phyloP scores from a whole-genome alignment of 2,113 vertebrate genomes.

The Hyla sarda region DNA sequence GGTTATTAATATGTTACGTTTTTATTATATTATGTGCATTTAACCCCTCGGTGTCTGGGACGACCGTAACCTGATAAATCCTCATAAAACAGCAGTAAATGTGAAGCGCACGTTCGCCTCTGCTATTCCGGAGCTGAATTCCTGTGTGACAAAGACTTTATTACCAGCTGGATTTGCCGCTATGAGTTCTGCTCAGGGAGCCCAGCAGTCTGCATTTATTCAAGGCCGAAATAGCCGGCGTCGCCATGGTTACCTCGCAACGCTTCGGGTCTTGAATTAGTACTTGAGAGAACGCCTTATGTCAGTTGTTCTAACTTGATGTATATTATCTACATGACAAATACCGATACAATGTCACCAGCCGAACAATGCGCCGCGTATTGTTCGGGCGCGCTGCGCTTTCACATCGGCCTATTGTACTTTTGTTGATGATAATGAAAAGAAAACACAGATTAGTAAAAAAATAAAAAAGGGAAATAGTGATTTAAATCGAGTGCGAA shows the following conservation, averaged over 20 bases:
- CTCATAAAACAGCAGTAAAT: not conserved
- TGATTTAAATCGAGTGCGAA: not conserved
- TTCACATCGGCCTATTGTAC: not conserved
- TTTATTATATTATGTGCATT: not conserved
- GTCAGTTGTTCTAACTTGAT: constrained; percentile 24
- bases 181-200: not conserved
- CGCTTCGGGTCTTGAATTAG: constrained; percentile 47
- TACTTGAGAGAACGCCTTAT: constrained; percentile 39
- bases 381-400: not conserved
- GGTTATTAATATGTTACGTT: not conserved
- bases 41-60: not conserved
- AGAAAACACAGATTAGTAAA: constrained; percentile 29
- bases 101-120: not conserved
- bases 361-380: not conserved
- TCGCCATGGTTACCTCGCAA: constrained; percentile 45
- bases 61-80: not conserved
- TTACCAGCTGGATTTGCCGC: constrained; percentile 27
- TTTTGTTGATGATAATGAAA: constrained; percentile 18
- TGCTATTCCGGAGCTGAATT: constrained; percentile 15
- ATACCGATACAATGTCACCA: constrained; percentile 29
- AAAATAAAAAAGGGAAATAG: constrained; percentile 27
- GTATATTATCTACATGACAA: constrained; percentile 31
- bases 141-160: constrained; percentile 19
- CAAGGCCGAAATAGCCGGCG: constrained; percentile 44
- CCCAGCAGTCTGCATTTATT: constrained; percentile 20